Evolutionary conservation across 2,797 vertebrate genomes (phyloP), one percentile per base, ranked within the genome.

Genomic region (Odontamblyopus lacepedii): DNA sequence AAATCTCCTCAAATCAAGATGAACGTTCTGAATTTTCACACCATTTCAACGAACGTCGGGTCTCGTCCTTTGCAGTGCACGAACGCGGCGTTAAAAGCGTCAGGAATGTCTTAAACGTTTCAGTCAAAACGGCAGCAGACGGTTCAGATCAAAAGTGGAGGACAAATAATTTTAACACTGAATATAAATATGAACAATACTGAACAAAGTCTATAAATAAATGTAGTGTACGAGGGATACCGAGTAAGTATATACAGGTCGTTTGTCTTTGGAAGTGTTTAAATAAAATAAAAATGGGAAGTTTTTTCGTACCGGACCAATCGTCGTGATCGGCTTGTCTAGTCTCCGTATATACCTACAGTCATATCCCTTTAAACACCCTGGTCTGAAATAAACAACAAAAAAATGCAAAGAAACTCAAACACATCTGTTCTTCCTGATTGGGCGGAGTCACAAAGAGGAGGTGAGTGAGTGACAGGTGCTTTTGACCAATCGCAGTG

Each of bases 161-260:
- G 83, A 88, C 55, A 63, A 72, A 91, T 79, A 89, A 93, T 84
- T 83, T 73, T 94, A 96, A 96, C 96, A 96, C 95, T 95, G 85
- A 44, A 92, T 91, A 94, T 93, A 94, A 94, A 94, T 94, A 94
- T 92, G 91, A 63, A 95, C 92, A 93, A 97, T 95, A 97, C 92
- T 96, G 94, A 95, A 95, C 67, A 87, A 79, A 79, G 75, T 92
- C 86, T 92, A 92, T 93, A 93, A 93, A 93, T 93, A 92, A 75
- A 87, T 80, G 86, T 76, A 83, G 77, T 84, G 78, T 76, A 86
- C 80, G 80, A 87, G 84, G 85, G 88, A 90, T 86, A 89, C 87
- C 82, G 80, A 70, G 73, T 79, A 81, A 83, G 83, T 82, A 89
- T 78, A 84, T 85, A 88, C 77, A 86, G 85, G 88, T 83, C 7